Evolutionary conservation across 2,113 vertebrate genomes (phyloP).

Genomic region (zebrafish (Danio rerio)): GRCz12tu NC_133189.1:5959001-5959500

Average conservation of each 20-base stretch:
- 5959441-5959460: slow-evolving; percentile 57
- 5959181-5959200: neutral
- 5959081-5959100: slow-evolving; percentile 10
- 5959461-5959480: slow-evolving; percentile 41
- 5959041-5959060: slow-evolving; percentile 19
- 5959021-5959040: slow-evolving; percentile 4
- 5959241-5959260: slow-evolving; percentile 1
- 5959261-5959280: slow-evolving; percentile 35
- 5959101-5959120: slow-evolving; percentile 20
- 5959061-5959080: slow-evolving; percentile 22
- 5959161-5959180: neutral
- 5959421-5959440: slow-evolving; percentile 40
- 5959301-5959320: slow-evolving; percentile 38
- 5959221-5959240: slow-evolving; percentile 7
- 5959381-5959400: slow-evolving; percentile 54
- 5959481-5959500: slow-evolving; percentile 43
- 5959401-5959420: slow-evolving; percentile 51
- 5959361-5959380: slow-evolving; percentile 59
- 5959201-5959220: slow-evolving; percentile 7
- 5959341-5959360: slow-evolving; percentile 42
- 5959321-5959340: slow-evolving; percentile 44
- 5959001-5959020: slow-evolving; percentile 35
- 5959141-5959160: slow-evolving; percentile 18
- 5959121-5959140: slow-evolving; percentile 18
- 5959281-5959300: slow-evolving; percentile 12